Conservation (phyloP, 2,888 invertebrate species). For the Trachelus troglodyta region DNA sequence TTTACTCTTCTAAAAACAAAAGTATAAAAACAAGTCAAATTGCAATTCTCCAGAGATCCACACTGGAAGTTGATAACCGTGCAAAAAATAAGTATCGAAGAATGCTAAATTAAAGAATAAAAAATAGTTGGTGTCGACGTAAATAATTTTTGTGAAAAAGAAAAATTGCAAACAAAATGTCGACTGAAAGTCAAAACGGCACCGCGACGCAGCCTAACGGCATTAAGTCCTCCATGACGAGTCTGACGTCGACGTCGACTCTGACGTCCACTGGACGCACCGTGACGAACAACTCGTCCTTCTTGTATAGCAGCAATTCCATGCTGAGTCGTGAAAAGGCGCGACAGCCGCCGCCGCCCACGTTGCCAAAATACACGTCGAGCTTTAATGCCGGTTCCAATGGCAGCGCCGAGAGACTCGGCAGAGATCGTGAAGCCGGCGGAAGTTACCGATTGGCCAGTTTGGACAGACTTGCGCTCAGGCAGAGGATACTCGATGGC, state of each 20-base stretch:
- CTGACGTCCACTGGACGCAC: constrained; percentile 41
- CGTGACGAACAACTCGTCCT: constrained; percentile 57
- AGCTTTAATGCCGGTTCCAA: constrained; percentile 81
- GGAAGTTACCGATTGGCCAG: constrained; percentile 84
- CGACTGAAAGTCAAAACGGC: constrained; percentile 54
- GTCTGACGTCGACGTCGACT: constrained; percentile 33
- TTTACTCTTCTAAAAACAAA: too few species aligned
- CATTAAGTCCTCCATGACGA: constrained; percentile 47
- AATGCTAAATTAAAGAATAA: too few species aligned
- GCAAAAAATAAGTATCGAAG: too few species aligned
- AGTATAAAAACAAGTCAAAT: too few species aligned
- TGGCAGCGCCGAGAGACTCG: constrained; percentile 68
- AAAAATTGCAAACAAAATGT: constrained; percentile 30
- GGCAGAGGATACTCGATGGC: constrained; percentile 84
- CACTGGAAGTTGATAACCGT: too few species aligned
- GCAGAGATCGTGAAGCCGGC: constrained; percentile 76
- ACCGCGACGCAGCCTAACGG: constrained; percentile 54
- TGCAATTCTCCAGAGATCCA: too few species aligned
- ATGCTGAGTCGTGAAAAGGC: constrained; percentile 63
- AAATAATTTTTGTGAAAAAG: background rate
- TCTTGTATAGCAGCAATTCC: constrained; percentile 59
- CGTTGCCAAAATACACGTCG: constrained; percentile 82
- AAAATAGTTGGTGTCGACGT: too few species aligned
- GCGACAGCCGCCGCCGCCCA: constrained; percentile 81
- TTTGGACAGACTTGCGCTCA: constrained; percentile 83